Percentiles rank a stretch among this genome's conserved stretches.
Evolutionary conservation across 2,888 invertebrate species (phyloP).

Genomic region (Keiferia lycopersicella): DNA sequence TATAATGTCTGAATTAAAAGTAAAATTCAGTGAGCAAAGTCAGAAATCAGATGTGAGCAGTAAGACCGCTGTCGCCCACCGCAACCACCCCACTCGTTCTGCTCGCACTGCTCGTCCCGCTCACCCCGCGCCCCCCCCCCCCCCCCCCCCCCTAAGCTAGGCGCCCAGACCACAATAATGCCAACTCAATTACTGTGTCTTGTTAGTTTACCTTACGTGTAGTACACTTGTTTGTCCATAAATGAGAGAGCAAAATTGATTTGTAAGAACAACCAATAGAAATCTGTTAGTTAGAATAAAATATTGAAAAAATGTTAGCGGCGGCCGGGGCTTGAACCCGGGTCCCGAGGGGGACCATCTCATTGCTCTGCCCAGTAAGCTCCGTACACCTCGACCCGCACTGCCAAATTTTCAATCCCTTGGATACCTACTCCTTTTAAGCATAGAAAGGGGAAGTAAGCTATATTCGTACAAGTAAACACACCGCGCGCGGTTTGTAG

Average conservation of each 20-base stretch:
- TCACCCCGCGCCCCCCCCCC: not conserved
- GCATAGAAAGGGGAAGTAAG: too few species aligned
- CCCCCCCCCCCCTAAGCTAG: too few species aligned
- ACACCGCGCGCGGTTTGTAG: too few species aligned
- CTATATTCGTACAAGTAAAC: too few species aligned
- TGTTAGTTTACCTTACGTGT: not conserved
- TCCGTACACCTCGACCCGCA: too few species aligned
- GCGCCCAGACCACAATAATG: not conserved
- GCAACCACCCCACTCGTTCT: not conserved
- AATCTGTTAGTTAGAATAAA: too few species aligned
- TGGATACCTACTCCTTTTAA: too few species aligned
- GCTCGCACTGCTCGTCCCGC: not conserved
- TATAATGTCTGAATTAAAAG: not conserved
- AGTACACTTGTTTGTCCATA: not conserved
- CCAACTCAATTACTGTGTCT: conserved; percentile 7
- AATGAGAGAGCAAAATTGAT: not conserved
- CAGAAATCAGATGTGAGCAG: not conserved
- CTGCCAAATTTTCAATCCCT: too few species aligned
- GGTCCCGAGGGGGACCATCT: too few species aligned
- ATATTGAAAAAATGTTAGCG: too few species aligned
- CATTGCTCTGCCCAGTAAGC: too few species aligned
- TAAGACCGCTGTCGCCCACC: not conserved
- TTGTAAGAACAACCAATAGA: not conserved
- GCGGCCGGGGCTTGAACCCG: too few species aligned
- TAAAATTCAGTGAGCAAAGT: not conserved